These are phyloP conservation scores for Thalassaphorura encarpata DNA, from an alignment of 1,140 invertebrate species.

Conservation along the genomic window DNA sequence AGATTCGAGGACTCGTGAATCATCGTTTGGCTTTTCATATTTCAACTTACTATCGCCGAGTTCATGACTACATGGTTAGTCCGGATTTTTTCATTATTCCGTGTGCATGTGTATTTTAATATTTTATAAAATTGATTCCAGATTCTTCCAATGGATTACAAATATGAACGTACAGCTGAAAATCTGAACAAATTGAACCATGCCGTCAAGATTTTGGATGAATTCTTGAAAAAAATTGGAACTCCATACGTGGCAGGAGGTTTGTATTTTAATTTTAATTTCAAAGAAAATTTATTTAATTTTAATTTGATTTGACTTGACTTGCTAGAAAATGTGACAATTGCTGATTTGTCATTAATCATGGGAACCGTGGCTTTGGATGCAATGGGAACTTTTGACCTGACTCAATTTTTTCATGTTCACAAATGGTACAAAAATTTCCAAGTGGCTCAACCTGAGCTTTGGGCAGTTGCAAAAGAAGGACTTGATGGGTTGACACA, in stretches of 20 bases:
- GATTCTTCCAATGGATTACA: slow-evolving; percentile 60
- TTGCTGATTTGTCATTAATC: slow-evolving; percentile 59
- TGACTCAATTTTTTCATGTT: slow-evolving; percentile 40
- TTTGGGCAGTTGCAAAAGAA: slow-evolving; percentile 19
- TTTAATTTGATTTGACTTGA: background rate
- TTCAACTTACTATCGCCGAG: slow-evolving; percentile 58
- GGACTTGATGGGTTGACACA: slow-evolving; percentile 19
- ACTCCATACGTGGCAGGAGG: slow-evolving; percentile 53
- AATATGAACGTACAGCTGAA: slow-evolving; percentile 53
- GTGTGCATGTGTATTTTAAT: background rate
- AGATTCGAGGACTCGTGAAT: slow-evolving; percentile 57
- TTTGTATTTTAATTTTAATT: slow-evolving; percentile 32
- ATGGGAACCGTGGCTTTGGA: slow-evolving; percentile 59
- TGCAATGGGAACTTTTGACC: slow-evolving; percentile 52
- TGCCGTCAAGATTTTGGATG: slow-evolving; percentile 55
- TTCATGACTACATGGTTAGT: slow-evolving; percentile 53
- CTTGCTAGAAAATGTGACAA: slow-evolving; percentile 50
- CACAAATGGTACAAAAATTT: slow-evolving; percentile 21
- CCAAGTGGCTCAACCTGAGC: slow-evolving; percentile 7
- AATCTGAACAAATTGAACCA: slow-evolving; percentile 55
- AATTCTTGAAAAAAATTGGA: slow-evolving; percentile 48
- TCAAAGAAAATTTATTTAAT: slow-evolving; percentile 1
- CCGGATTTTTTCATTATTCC: too few relatives aligned
- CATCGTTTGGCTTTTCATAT: slow-evolving; percentile 64
- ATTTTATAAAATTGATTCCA: slow-evolving; percentile 36